Percentiles rank a stretch among this genome's conserved stretches.
These are phyloP conservation scores for Phataginus tetradactyla DNA, from an alignment of 2,797 vertebrate genomes.

Conservation along the genomic window DNA sequence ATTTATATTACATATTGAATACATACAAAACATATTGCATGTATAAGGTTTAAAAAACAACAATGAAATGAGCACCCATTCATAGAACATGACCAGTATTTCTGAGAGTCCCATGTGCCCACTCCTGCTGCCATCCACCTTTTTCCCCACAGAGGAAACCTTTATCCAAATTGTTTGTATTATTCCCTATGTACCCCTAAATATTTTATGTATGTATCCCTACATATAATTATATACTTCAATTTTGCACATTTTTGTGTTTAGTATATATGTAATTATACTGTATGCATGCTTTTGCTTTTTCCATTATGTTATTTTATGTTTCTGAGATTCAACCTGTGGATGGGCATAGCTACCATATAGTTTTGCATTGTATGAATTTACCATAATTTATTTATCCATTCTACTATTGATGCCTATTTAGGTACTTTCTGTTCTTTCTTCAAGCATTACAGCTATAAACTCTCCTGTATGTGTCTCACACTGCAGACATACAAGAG, in stretches of 20 bases:
- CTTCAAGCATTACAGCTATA: neutral
- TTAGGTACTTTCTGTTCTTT: neutral
- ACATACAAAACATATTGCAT: neutral
- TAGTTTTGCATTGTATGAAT: neutral
- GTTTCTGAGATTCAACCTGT: neutral
- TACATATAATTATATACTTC: neutral
- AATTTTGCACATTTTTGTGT: neutral
- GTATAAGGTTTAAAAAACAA: neutral
- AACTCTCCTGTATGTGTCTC: neutral
- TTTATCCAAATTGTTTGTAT: neutral
- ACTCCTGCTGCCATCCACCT: neutral
- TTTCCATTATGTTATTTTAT: neutral
- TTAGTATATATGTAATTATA: neutral
- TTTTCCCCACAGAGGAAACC: neutral
- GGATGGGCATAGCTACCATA: neutral
- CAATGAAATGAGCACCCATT: neutral
- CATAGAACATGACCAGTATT: neutral
- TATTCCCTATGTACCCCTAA: neutral
- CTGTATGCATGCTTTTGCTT: neutral
- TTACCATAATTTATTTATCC: neutral
- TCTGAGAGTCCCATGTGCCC: neutral
- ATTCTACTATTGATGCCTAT: neutral
- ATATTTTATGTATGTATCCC: neutral
- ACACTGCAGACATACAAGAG: neutral
- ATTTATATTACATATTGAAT: neutral